Percentiles rank a stretch among this genome's conserved stretches.
phyloP scores from a whole-genome alignment of 2,797 vertebrate genomes.

The Etheostoma nigrum region DNA sequence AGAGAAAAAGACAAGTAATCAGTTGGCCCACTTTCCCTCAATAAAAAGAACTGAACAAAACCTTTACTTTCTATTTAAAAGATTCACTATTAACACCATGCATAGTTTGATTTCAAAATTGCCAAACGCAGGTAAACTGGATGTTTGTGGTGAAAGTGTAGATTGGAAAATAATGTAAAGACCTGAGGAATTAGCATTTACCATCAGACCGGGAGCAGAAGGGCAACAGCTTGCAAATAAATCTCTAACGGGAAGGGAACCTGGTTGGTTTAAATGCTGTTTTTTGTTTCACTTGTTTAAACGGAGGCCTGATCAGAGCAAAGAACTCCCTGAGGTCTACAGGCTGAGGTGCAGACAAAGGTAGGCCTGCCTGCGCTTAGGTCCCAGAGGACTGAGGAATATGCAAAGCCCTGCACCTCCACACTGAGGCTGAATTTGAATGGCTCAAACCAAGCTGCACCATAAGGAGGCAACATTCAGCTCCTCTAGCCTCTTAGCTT shows the following conservation, averaged over 20 bases:
- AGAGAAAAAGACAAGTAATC: conserved; percentile 18
- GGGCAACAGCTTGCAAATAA: conserved; percentile 92
- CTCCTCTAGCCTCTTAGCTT: conserved; percentile 58
- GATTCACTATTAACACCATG: neutral
- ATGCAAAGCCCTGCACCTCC: conserved; percentile 84
- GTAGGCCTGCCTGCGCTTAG: conserved; percentile 81
- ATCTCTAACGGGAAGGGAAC: conserved; percentile 83
- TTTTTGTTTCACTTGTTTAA: conserved; percentile 91
- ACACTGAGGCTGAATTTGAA: conserved; percentile 76
- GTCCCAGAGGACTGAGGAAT: conserved; percentile 81
- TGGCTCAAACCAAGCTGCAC: conserved; percentile 68
- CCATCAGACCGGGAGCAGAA: conserved; percentile 68
- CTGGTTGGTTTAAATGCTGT: conserved; percentile 91
- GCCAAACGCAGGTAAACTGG: conserved; percentile 5
- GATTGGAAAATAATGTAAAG: conserved; percentile 42
- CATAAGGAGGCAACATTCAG: conserved; percentile 77
- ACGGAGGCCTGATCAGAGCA: conserved; percentile 92
- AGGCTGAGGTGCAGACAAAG: conserved; percentile 78
- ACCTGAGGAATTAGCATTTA: conserved; percentile 52
- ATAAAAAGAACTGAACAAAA: conserved; percentile 13
- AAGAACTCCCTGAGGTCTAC: conserved; percentile 86
- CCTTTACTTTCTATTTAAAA: neutral
- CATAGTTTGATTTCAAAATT: conserved; percentile 1
- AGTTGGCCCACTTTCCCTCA: conserved; percentile 16
- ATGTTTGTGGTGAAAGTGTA: neutral